Conservation (phyloP, 2,113 vertebrate genomes). For the Oryzias woworae region DNA sequence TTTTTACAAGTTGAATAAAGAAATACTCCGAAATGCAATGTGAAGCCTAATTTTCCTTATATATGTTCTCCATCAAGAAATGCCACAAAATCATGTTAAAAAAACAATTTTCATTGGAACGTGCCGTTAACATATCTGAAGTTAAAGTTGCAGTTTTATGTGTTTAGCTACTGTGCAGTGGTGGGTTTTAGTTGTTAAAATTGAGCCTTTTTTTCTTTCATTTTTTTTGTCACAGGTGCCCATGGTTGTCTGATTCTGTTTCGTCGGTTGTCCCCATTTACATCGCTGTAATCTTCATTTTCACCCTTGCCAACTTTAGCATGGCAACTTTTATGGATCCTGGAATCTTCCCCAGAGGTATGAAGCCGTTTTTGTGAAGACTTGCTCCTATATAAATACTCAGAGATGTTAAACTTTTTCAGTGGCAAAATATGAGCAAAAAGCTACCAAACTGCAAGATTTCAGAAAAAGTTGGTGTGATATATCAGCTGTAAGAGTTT, state of each 20-base stretch:
- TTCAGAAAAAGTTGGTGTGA: fast-evolving
- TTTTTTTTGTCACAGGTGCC: slow-evolving; percentile 79
- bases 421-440: not conserved
- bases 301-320: slow-evolving; percentile 96
- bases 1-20: too few relatives aligned
- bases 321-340: slow-evolving; percentile 99
- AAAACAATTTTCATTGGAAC: too few relatives aligned
- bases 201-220: not conserved
- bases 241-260: slow-evolving; percentile 86
- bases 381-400: not conserved
- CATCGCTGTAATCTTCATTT: slow-evolving; percentile 90
- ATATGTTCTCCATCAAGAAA: too few relatives aligned
- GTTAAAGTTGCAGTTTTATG: too few relatives aligned
- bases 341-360: slow-evolving; percentile 96
- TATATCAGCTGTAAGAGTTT: not conserved
- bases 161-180: too few relatives aligned
- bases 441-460: not conserved
- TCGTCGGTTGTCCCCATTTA: slow-evolving; percentile 89
- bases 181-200: not conserved
- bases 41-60: too few relatives aligned
- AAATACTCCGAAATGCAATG: too few relatives aligned
- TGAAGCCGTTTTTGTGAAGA: not conserved
- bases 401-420: too few relatives aligned
- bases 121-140: too few relatives aligned
- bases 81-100: too few relatives aligned